Base-by-base conservation (phyloP, 2,113 vertebrate genomes). In the Rattus norvegicus region DNA sequence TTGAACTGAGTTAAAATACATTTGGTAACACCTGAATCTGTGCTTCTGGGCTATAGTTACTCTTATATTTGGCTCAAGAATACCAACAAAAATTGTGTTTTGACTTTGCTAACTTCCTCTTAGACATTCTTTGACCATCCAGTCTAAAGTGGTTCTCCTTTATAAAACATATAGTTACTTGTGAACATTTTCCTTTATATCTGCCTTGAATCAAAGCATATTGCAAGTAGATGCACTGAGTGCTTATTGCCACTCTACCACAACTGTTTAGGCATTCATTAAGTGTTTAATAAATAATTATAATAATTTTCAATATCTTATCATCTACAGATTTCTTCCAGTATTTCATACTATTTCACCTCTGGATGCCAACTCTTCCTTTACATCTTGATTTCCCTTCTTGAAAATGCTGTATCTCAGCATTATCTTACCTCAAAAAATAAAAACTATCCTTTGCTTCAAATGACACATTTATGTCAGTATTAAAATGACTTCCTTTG, bases 251-350 rank as follows among this genome's bases (percentile, higher is more conserved):
- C 47, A 61, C 4, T 11, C 63, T 88, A 63, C 39, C 9, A 26
- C 14, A 69, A 93, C 2, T 81, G 43, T 92, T 87, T 87, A 92
- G 24, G 22, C 39, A 12, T 69, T 86, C 14, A 77, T 47, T 86
- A 49, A 93, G 77, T 28, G 19, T 72, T 79, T 95, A 88, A 91
- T n/a, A 47, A 73, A 73, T 85, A 91, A 84, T 95, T 20, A 94
- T 47, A 90, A 85, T 70, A 19, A 14, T 76, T 92, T 90, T 94
- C 22, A 80, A 81, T 93, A 12, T 39, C 49, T 79, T 16, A 79
- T 79, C 17, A 49, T 79, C 65, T 72, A 10, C 47, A 83, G 24
- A 83, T 94, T 79, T 88, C 14, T 96, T 92, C 69, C n/a, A 79
- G 69, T 36, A 14, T 79, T 49, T 36, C 84, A 65, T 95, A 43